Conservation (phyloP, 2,888 invertebrate species). For the Aspidiotus destructor region DNA sequence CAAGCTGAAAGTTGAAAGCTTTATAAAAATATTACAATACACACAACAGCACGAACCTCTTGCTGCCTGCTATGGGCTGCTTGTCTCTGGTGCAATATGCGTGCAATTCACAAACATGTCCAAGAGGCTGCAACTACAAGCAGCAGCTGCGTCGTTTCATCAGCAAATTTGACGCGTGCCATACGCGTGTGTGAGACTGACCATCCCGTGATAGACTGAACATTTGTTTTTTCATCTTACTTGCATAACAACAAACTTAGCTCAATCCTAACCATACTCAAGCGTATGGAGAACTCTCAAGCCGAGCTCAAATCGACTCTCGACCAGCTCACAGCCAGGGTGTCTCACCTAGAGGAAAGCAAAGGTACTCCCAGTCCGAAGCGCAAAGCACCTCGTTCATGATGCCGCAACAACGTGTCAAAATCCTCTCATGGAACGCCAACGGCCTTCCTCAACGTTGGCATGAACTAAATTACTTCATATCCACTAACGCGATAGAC, state of each 20-base stretch:
- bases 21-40: too few relatives aligned
- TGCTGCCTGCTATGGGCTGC: too few relatives aligned
- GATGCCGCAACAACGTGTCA: background rate
- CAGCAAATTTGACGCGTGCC: too few relatives aligned
- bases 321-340: background rate
- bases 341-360: background rate
- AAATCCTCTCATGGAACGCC: slow-evolving; percentile 7
- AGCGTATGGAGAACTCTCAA: background rate
- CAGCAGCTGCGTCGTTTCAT: too few relatives aligned
- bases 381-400: background rate
- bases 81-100: too few relatives aligned
- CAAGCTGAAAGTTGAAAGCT: too few relatives aligned
- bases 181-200: too few relatives aligned
- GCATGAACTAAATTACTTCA: slow-evolving; percentile 1
- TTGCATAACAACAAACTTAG: background rate
- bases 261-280: slow-evolving; percentile 2
- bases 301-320: background rate
- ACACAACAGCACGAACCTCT: too few relatives aligned
- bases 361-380: slow-evolving; percentile 6
- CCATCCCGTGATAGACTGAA: too few relatives aligned
- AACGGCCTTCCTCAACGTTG: slow-evolving; percentile 5
- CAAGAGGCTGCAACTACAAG: too few relatives aligned
- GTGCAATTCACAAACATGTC: too few relatives aligned
- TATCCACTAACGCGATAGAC: slow-evolving; percentile 2
- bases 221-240: too few relatives aligned